Conservation (phyloP, 2,888 invertebrate genomes). For the Drosophila antonietae region DNA sequence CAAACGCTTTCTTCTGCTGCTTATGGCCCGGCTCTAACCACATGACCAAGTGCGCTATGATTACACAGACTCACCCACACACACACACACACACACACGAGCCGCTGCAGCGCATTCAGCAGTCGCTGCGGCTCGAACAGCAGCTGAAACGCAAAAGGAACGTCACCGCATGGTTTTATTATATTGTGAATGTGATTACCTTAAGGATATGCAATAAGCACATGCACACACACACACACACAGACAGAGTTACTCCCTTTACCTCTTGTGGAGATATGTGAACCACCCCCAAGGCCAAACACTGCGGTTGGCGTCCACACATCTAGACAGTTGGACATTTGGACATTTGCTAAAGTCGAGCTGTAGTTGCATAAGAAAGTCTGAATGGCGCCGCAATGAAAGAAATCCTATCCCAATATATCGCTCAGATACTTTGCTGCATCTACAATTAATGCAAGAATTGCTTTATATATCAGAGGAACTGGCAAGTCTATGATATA, state of each 20-base stretch:
- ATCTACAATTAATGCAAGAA: constrained; percentile 12
- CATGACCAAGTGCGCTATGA: constrained; percentile 34
- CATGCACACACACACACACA: constrained; percentile 47
- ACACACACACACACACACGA: constrained; percentile 8
- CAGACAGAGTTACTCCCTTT: not conserved
- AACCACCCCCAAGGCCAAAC: constrained; percentile 43
- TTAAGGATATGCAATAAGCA: constrained; percentile 80
- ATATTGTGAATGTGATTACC: constrained; percentile 81
- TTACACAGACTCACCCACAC: not conserved
- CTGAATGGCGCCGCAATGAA: constrained; percentile 5
- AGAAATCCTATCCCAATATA: constrained; percentile 30
- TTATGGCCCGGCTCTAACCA: constrained; percentile 34
- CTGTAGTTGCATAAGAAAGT: constrained; percentile 1
- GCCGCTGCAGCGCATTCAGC: constrained; percentile 34
- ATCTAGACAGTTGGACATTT: constrained; percentile 8
- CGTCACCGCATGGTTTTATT: constrained; percentile 83
- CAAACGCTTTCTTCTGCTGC: constrained; percentile 32
- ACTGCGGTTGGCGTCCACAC: constrained; percentile 37
- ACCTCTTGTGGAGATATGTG: constrained; percentile 21
- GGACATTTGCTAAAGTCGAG: constrained; percentile 9
- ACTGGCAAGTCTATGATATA: not conserved
- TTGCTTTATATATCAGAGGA: not conserved
- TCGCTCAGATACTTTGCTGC: constrained; percentile 39
- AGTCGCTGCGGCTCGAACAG: constrained; percentile 31
- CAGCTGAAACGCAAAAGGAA: constrained; percentile 70